Conservation (phyloP, 2,888 invertebrate species). For the Chrysolina americana region DNA sequence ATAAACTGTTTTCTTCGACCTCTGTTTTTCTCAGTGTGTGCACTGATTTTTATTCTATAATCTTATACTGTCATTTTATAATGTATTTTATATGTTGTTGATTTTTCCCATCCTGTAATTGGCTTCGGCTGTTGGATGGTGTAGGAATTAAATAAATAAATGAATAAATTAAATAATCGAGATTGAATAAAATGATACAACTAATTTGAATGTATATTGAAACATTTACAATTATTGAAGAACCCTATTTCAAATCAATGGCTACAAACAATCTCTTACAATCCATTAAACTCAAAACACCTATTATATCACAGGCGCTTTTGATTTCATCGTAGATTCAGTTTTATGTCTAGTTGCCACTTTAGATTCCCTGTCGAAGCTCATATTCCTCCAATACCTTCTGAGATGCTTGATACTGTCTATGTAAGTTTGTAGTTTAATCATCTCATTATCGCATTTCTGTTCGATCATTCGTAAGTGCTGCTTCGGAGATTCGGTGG, state of each 20-base stretch:
- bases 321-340: background rate
- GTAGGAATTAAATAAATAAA: too few species aligned
- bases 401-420: conserved; percentile 19
- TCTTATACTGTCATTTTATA: too few species aligned
- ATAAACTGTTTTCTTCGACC: too few species aligned
- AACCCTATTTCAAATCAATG: background rate
- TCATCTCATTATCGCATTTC: conserved; percentile 19
- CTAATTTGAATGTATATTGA: background rate
- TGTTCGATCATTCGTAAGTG: conserved; percentile 7
- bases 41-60: too few species aligned
- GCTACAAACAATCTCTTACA: background rate
- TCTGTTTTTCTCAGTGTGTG: too few species aligned
- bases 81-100: too few species aligned
- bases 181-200: background rate
- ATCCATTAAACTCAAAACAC: background rate
- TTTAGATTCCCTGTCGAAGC: background rate
- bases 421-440: conserved; percentile 10
- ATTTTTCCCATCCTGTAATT: too few species aligned
- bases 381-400: conserved; percentile 14
- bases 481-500: background rate
- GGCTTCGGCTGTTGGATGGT: too few species aligned
- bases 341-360: background rate
- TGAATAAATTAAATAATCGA: too few species aligned
- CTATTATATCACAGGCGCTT: background rate
- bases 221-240: background rate